Base-by-base conservation (phyloP, 2,797 vertebrate species). In the Hozukius guyotensis region DNA sequence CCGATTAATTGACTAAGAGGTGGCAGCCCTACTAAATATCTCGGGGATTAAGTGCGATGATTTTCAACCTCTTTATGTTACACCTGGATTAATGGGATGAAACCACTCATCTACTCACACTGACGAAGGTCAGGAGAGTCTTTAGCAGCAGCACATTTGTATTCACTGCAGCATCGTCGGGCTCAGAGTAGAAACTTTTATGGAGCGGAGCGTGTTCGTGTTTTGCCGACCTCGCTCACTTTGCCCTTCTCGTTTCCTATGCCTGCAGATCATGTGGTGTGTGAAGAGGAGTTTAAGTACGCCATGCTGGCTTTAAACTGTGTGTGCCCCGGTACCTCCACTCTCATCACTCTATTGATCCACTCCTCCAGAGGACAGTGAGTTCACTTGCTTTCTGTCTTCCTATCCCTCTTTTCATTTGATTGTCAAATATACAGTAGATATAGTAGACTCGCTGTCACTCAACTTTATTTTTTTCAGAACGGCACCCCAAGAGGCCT, bases 291-390 rank as follows among this genome's bases (percentile, higher is more conserved):
- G 94, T 97, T 97, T 92, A 97, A 97, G 83, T 97, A 97, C 1
- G 96, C 96, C 93, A 97, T 97, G 96, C 92, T 97, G 92, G 96
- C 96, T 83, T 92, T 97, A 75, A 97, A 97, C 96, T 97, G 96
- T 75, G 96, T 97, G 82, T 97, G 96, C 76, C 96, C 96, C 0
- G 96, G 96, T 56, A 97, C 96, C 60, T 97, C 96, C 2, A 97
- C 96, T 14, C 96, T 97, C 85, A 96, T 97, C 92, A 97, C 96
- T 34, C 93, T 97, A 78, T 92, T 97, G 89, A 96, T 96, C 84
- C 96, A 97, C 93, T 96, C 96, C 77, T 97, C 96, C 75, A 94
- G 96, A 90, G 96, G 96, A 93, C 96, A 97, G 96, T 97, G 88
- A 95, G 96, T 96, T 80, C 74, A 16, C 69, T 52, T n/a, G 7